Percentiles rank a stretch among this genome's conserved stretches.
phyloP scores from a whole-genome alignment of 2,113 vertebrate species.

The Callospermophilus lateralis region DNA sequence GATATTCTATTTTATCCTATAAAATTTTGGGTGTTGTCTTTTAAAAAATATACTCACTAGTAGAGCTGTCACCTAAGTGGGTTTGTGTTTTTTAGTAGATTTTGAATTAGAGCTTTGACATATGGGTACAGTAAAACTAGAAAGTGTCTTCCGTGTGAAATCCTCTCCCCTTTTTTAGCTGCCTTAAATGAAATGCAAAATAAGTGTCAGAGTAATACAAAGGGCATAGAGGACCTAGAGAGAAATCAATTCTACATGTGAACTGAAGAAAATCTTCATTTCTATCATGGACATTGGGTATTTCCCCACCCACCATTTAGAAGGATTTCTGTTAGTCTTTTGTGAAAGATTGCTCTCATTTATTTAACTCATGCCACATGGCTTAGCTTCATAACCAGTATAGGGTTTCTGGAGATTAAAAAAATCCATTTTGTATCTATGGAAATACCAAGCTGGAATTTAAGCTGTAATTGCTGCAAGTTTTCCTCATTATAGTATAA shows the following conservation, averaged over 20 bases:
- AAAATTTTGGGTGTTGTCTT: constrained; percentile 48
- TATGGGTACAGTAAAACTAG: constrained; percentile 49
- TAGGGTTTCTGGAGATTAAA: constrained; percentile 78
- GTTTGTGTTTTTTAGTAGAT: constrained; percentile 71
- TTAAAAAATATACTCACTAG: constrained; percentile 4
- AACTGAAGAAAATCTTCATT: constrained; percentile 73
- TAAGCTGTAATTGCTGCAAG: constrained; percentile 74
- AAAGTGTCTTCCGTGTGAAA: constrained; percentile 55
- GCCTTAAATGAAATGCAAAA: constrained; percentile 71
- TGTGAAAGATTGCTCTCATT: constrained; percentile 82
- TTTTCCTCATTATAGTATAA: constrained; percentile 78
- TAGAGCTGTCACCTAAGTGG: constrained; percentile 28
- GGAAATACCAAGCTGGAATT: constrained; percentile 77
- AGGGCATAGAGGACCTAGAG: constrained; percentile 32
- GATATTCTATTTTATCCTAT: background rate
- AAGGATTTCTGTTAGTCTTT: constrained; percentile 81
- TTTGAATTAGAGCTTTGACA: constrained; percentile 70
- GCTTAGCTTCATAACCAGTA: constrained; percentile 77
- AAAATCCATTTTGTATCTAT: constrained; percentile 80
- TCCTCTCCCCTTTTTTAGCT: constrained; percentile 39
- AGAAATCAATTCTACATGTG: constrained; percentile 56
- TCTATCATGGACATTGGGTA: constrained; percentile 62
- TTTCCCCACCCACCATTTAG: constrained; percentile 76
- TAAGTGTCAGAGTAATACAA: constrained; percentile 52
- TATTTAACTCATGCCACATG: constrained; percentile 84